phyloP scores from a whole-genome alignment of 1,140 invertebrate genomes.

The Atopsyche davidsoni region DNA sequence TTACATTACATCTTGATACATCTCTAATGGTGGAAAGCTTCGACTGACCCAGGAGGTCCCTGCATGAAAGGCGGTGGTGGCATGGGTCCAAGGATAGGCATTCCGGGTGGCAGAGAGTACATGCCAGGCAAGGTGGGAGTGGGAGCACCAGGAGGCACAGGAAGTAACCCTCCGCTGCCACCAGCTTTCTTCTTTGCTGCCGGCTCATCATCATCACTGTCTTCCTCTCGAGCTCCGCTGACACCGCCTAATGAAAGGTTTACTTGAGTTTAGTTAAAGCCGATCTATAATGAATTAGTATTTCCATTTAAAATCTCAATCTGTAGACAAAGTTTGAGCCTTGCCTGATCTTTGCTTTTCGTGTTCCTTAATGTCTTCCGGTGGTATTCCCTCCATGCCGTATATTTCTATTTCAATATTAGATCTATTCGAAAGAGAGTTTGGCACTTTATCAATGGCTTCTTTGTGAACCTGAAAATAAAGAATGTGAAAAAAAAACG shows the following conservation, averaged over 20 bases:
- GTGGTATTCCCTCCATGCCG: conserved; percentile 99
- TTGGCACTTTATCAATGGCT: conserved; percentile 99
- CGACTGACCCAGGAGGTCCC: conserved; percentile 58
- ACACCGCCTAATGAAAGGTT: conserved; percentile 18
- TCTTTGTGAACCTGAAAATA: conserved; percentile 92
- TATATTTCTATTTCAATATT: conserved; percentile 99
- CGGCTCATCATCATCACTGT: conserved; percentile 76
- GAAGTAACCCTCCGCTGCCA: conserved; percentile 36
- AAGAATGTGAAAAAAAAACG: neutral
- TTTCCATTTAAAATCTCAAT: neutral
- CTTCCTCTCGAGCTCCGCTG: conserved; percentile 53
- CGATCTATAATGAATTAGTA: neutral
- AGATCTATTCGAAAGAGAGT: conserved; percentile 93
- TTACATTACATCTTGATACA: too few species aligned
- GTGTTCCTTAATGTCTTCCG: conserved; percentile 90
- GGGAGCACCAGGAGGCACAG: conserved; percentile 52
- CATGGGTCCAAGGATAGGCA: conserved; percentile 67
- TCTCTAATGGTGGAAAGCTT: conserved; percentile 30
- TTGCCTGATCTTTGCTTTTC: conserved; percentile 75
- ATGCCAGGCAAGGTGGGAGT: conserved; percentile 49
- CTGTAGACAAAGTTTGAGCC: conserved; percentile 32
- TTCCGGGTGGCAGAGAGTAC: conserved; percentile 50
- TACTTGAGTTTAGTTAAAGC: too few species aligned
- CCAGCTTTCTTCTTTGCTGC: conserved; percentile 60
- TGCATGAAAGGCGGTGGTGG: conserved; percentile 66